Evolutionary conservation across 1,140 invertebrate species (phyloP), one percentile per base, ranked within the genome.

Genomic region (Trachymyrmex cornetzi): DNA sequence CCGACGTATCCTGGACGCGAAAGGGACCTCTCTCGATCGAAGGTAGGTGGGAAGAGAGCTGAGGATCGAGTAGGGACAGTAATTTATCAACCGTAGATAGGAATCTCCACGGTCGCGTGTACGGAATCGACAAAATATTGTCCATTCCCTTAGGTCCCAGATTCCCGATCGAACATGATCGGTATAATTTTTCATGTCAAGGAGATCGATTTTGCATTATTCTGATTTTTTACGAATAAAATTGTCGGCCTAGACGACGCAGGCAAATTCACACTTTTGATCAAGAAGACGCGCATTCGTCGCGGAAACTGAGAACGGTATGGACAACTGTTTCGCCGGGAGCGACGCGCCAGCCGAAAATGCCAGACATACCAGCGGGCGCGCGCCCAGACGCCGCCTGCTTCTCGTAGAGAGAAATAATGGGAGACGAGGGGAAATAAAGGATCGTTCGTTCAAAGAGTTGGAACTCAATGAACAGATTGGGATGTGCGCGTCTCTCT

Each of bases 41-140:
- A 69, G 57, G 72, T 87, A 84, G 89, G 59, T 69, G 74, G 44
- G 86, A 59, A 71, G 59, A 91, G 77, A 80, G 67, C 89, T 89
- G 66, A 77, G 86, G 85, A 92, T 89, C 90, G 91, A 92, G 92
- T 91, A 92, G 94, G 93, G 93, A 95, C 94, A 93, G 94, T 93
- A 94, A 95, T 95, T 95, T 95, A 95, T 95, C 94, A 95, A 94
- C 59, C 82, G 89, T 55, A 94, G 95, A 95, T 95, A 94, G 92
- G 91, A 92, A 95, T 95, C 94, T 95, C 74, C 81, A 88, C 90
- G 92, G 93, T 95, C 94, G 94, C 94, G 95, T 94, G 94, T 93
- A 86, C 91, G 89, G 77, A 88, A 88, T 92, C 48, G 93, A 86
- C 87, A 89, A 94, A 95, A 74, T 94, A 93, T 94, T 92, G 94